Evolutionary conservation across 2,797 vertebrate genomes (phyloP), one percentile per base, ranked within the genome.

Genomic region (Rhinatrema bivittatum): DNA sequence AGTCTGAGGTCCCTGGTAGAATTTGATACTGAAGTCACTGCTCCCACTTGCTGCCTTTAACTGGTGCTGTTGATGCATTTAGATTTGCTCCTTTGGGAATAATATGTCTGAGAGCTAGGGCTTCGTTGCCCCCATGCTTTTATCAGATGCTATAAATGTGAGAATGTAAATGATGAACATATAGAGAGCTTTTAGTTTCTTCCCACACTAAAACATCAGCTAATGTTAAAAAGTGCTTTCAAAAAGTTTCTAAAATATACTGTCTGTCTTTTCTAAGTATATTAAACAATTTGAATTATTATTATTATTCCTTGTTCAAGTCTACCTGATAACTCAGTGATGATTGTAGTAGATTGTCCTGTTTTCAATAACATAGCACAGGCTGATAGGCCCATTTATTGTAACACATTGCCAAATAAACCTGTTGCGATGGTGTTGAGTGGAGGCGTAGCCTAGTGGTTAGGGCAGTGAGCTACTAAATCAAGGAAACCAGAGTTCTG

Each of bases 161-260:
- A 69, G 53, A 58, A 76, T 48, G 70, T 63, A 67, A 70, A 71
- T 16, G 60, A 70, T 75, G 68, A 78, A 78, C 53, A 65, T 60
- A 63, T 67, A 63, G 65, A 75, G 78, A 69, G 71, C 71, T 67
- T 69, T 70, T 70, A 50, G 60, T 65, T 76, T 69, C 67, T 81
- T 69, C 65, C 61, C 55, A 73, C 57, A 62, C 55, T 69, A 72
- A 75, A 76, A 33, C 70, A 79, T 72, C 71, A 69, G 61, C 70
- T 75, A 70, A 65, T 69, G 67, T 66, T 77, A 72, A 75, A n/a
- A 74, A 68, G 65, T 76, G 68, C 72, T 78, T 79, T 82, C 74
- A 75, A 64, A 74, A 76, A 56, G 62, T n/a, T n/a, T 60, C 66
- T 51, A 68, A 72, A 76, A 79, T 74, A 80, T 79, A 79, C 63